These are phyloP conservation scores for Eurytoma californica DNA, from an alignment of 2,888 invertebrate species.

Conservation along the genomic window DNA sequence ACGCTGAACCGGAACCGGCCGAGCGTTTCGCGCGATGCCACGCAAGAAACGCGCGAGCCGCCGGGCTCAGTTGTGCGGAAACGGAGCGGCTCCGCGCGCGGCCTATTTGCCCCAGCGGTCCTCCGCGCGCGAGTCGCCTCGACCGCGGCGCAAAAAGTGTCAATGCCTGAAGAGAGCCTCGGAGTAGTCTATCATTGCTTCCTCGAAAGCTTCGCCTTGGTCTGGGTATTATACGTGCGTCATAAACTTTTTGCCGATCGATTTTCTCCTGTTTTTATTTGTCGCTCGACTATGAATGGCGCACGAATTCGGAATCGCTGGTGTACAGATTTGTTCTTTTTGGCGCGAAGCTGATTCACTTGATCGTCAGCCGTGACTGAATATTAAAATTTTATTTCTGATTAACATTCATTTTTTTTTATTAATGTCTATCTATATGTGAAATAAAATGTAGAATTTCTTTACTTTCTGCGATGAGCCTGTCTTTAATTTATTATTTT, in stretches of 20 bases:
- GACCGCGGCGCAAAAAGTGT: slow-evolving; percentile 37
- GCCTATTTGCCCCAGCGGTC: slow-evolving; percentile 44
- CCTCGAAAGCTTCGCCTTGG: background rate
- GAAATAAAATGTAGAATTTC: no score
- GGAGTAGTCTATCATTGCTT: background rate
- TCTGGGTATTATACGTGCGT: slow-evolving; percentile 20
- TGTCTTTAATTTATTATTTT: no score
- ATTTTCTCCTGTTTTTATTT: background rate
- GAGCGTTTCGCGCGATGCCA: slow-evolving; percentile 20
- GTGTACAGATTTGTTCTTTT: no score
- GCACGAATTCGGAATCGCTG: no score
- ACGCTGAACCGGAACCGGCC: slow-evolving; percentile 60
- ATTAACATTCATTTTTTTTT: no score
- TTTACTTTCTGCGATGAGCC: no score
- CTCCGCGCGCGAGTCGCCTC: background rate
- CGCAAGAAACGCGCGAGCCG: slow-evolving; percentile 53
- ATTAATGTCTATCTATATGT: no score
- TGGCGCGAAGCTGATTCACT: no score
- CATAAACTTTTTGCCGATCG: slow-evolving; percentile 41
- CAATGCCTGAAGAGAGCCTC: slow-evolving; percentile 31
- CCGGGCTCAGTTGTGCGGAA: slow-evolving; percentile 56
- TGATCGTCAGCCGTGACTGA: no score
- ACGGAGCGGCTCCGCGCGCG: slow-evolving; percentile 48
- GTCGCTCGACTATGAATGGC: no score
- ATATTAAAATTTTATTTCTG: no score